Evolutionary conservation across 2,113 vertebrate species (phyloP).

Genomic region (Pao palembangensis): DNA sequence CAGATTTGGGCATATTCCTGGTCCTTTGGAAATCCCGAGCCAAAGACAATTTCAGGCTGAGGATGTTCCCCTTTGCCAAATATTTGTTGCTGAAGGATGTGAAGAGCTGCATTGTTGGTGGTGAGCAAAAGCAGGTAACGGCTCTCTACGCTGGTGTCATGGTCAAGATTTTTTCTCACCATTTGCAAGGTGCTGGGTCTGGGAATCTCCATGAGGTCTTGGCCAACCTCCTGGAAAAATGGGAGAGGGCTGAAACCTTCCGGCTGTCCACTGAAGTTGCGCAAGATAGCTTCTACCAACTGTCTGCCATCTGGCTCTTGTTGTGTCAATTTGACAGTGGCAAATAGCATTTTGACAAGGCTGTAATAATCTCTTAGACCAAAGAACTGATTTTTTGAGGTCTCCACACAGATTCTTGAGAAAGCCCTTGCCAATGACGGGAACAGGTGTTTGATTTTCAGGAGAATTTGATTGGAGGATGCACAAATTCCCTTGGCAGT

Average conservation of each 20-base stretch:
- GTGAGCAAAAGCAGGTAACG: slow-evolving; percentile 80
- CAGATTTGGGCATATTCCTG: slow-evolving; percentile 79
- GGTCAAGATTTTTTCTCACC: slow-evolving; percentile 72
- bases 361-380: slow-evolving; percentile 79
- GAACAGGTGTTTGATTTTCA: slow-evolving; percentile 71
- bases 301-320: slow-evolving; percentile 52
- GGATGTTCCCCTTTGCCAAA: slow-evolving; percentile 57
- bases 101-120: slow-evolving; percentile 76
- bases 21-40: slow-evolving; percentile 80
- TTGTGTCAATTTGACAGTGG: slow-evolving; percentile 51
- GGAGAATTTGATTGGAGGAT: slow-evolving; percentile 44
- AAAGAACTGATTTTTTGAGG: slow-evolving; percentile 72
- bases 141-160: slow-evolving; percentile 45
- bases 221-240: slow-evolving; percentile 60
- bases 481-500: slow-evolving; percentile 78
- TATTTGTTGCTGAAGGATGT: slow-evolving; percentile 71
- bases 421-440: slow-evolving; percentile 72
- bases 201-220: slow-evolving; percentile 37
- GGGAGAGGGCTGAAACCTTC: slow-evolving; percentile 61
- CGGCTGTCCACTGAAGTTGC: slow-evolving; percentile 78
- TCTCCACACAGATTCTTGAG: slow-evolving; percentile 60
- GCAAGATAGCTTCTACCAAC: slow-evolving; percentile 69
- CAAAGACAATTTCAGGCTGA: slow-evolving; percentile 77
- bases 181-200: slow-evolving; percentile 68
- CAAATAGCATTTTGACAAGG: slow-evolving; percentile 77